phyloP scores from a whole-genome alignment of 1,140 invertebrate genomes.

The Aricia agestis region DNA sequence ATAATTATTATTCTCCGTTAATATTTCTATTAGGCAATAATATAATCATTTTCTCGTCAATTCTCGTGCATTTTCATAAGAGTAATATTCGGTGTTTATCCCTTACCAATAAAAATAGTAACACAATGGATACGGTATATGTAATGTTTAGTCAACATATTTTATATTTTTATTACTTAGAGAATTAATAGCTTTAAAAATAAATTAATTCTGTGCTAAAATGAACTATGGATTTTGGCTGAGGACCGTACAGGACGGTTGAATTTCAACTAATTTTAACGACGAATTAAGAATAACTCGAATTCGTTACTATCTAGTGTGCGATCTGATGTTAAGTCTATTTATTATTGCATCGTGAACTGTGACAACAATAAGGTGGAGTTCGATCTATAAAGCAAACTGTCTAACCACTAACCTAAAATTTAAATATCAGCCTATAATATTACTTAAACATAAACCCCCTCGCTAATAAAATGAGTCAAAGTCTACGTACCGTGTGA shows the following conservation, averaged over 20 bases:
- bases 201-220: not conserved
- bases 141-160: too few relatives aligned
- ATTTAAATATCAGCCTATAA: constrained; percentile 1
- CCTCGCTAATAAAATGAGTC: not conserved
- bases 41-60: not conserved
- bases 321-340: constrained; percentile 1
- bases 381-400: constrained; percentile 5
- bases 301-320: not conserved
- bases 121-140: too few relatives aligned
- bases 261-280: too few relatives aligned
- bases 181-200: not conserved
- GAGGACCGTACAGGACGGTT: not conserved
- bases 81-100: not conserved
- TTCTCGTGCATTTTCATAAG: not conserved
- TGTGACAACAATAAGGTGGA: constrained; percentile 9
- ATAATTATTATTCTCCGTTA: not conserved
- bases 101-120: too few relatives aligned
- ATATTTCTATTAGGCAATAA: not conserved
- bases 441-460: constrained; percentile 5
- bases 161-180: too few relatives aligned
- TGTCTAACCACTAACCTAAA: not conserved
- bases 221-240: not conserved
- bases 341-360: not conserved
- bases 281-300: not conserved
- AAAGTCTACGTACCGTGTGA: too few relatives aligned